Evolutionary conservation across 1,140 invertebrate species (phyloP).

Genomic region (Zophobas atratus): DNA sequence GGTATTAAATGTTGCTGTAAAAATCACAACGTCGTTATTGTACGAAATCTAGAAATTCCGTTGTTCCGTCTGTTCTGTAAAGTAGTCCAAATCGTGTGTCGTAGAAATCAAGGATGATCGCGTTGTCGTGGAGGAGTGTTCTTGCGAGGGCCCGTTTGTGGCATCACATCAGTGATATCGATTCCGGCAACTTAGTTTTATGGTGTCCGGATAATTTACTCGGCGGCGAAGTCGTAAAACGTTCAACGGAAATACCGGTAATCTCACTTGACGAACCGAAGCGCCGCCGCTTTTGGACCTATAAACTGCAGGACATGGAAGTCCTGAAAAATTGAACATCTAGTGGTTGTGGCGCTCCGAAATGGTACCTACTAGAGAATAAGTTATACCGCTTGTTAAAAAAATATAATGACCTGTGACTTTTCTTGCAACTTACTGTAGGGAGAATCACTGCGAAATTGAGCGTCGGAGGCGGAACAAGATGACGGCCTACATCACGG

Average conservation of each 20-base stretch:
- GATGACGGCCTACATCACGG: conserved; percentile 99
- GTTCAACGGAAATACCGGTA: conserved; percentile 42
- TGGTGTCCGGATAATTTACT: conserved; percentile 46
- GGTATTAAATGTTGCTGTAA: no score
- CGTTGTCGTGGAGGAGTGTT: background rate
- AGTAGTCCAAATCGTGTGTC: no score
- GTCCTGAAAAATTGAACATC: conserved; percentile 34
- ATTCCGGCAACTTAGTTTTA: conserved; percentile 50
- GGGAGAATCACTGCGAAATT: conserved; percentile 99
- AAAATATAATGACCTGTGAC: conserved; percentile 70
- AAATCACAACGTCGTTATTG: no score
- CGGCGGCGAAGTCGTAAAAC: conserved; percentile 40
- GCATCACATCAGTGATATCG: conserved; percentile 45
- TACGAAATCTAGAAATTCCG: no score
- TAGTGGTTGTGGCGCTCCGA: background rate
- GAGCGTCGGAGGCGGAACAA: conserved; percentile 98
- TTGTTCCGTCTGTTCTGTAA: no score
- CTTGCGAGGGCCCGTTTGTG: conserved; percentile 30
- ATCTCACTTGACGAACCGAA: conserved; percentile 41
- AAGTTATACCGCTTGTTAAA: conserved; percentile 4
- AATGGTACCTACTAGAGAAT: background rate
- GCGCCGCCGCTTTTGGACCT: conserved; percentile 38
- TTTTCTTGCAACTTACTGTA: conserved; percentile 75
- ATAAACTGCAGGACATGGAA: conserved; percentile 36
- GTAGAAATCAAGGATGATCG: background rate